Evolutionary conservation across 37 sponge, comb jelly and placozoan species (phyloP).

Genomic region (Ianthella basta): DNA sequence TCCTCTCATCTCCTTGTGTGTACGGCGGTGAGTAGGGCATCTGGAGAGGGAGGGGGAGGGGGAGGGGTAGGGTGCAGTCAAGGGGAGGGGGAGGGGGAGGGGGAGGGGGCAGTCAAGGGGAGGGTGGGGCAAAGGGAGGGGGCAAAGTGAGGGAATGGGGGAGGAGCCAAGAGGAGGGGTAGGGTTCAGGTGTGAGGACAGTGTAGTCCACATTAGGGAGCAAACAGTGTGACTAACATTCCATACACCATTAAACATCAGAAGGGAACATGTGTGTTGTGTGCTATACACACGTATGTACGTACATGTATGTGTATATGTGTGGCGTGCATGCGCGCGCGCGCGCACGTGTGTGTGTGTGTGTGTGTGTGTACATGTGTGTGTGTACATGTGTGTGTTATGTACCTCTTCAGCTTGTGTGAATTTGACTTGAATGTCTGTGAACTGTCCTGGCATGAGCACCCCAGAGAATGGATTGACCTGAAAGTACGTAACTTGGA

Average conservation of each 20-base stretch:
- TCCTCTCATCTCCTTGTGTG: constrained; percentile 76
- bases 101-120: too few relatives aligned
- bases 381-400: neutral
- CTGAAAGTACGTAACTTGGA: constrained; percentile 90
- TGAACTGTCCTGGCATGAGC: constrained; percentile 80
- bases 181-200: too few relatives aligned
- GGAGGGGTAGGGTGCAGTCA: too few relatives aligned
- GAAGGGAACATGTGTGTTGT: too few relatives aligned
- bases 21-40: constrained; percentile 81
- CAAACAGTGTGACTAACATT: too few relatives aligned
- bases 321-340: neutral
- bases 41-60: constrained; percentile 36
- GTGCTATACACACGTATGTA: neutral
- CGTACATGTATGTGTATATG: constrained; percentile 8
- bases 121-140: too few relatives aligned
- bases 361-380: neutral
- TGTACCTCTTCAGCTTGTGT: constrained; percentile 92
- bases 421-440: constrained; percentile 86
- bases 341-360: neutral
- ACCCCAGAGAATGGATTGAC: constrained; percentile 81
- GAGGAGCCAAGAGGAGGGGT: too few relatives aligned
- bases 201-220: too few relatives aligned
- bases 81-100: neutral
- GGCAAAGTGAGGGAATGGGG: too few relatives aligned
- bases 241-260: too few relatives aligned